Conservation (phyloP, 2,797 vertebrate species). For the Aselliscus stoliczkanus region DNA sequence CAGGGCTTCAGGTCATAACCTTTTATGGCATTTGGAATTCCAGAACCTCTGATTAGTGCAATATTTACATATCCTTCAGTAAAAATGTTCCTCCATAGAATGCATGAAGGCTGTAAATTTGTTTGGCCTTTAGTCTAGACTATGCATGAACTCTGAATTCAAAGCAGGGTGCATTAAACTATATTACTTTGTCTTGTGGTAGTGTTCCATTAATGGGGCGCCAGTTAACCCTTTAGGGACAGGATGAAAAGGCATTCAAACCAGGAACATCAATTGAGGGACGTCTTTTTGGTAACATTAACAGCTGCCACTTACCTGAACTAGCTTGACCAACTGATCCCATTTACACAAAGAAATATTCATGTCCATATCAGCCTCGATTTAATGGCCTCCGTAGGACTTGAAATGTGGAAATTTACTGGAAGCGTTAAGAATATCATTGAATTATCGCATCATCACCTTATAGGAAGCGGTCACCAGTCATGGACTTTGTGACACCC, state of each 20-base stretch:
- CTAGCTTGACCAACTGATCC: conserved; percentile 54
- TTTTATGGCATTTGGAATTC: conserved; percentile 93
- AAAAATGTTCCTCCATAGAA: conserved; percentile 86
- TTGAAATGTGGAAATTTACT: conserved; percentile 67
- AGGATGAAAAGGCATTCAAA: conserved; percentile 63
- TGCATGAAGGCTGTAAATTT: conserved; percentile 91
- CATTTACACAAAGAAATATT: conserved; percentile 63
- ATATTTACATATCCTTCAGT: conserved; percentile 93
- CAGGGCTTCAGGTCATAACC: conserved; percentile 92
- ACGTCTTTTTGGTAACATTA: conserved; percentile 68
- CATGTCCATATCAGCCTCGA: conserved; percentile 51
- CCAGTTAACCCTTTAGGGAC: conserved; percentile 79
- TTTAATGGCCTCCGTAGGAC: conserved; percentile 71
- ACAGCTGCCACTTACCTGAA: conserved; percentile 61
- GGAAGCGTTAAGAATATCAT: conserved; percentile 64
- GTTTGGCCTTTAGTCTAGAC: conserved; percentile 93
- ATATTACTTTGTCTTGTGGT: conserved; percentile 72
- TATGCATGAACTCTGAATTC: conserved; percentile 82
- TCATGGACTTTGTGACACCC: conserved; percentile 49
- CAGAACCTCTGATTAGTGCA: conserved; percentile 95
- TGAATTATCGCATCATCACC: conserved; percentile 48
- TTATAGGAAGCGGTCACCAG: conserved; percentile 61
- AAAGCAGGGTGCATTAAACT: conserved; percentile 83
- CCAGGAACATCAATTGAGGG: conserved; percentile 54
- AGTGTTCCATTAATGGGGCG: conserved; percentile 74